Evolutionary conservation across 2,888 invertebrate species (phyloP), one percentile per base, ranked within the genome.

Genomic region (Piscicola geometra): DNA sequence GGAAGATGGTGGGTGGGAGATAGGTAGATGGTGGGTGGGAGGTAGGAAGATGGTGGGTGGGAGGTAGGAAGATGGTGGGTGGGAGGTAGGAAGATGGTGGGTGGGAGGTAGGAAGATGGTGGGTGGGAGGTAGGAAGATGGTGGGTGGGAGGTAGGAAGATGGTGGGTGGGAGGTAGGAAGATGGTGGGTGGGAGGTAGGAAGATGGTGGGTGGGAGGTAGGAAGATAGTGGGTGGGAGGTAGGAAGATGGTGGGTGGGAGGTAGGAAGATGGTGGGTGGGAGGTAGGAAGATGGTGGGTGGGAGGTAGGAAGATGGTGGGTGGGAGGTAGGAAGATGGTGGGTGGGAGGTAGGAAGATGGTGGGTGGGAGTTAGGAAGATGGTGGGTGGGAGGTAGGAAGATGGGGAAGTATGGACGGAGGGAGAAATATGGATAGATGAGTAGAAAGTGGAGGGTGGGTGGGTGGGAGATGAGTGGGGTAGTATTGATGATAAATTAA

Each of bases 251-350:
- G 15, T 41, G 41, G 41, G 15, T 41, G 41, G 15, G n/a, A 9
- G 41, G 41, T 5, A 41, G 70, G 36, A 41, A 41, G 70, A 70
- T 25, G 33, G 70, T 36, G 33, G 33, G 70, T 25, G 33, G 70
- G 70, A n/a, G 64, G 64, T n/a, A 9, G 30, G 9, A 12, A 64
- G 64, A 64, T 5, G 21, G 21, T 12, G 21, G 21, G 21, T 3
- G 21, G 21, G 9, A 21, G 21, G 3, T 12, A 21, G 21, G 3
- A 30, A 64, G 21, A 64, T n/a, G 30, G 64, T 28, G 64, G 21
- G 64, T 28, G 64, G 30, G 5, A 64, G 64, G 5, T 5, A 64
- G 64, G 21, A 30, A 64, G 64, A 64, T 64, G 64, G 64, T 12
- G 52, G n/a, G 52, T 12, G 30, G 30, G 21, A 64, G 5, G 30